Base-by-base conservation (phyloP, 2,113 vertebrate species). In the Galeopterus variegatus region DNA sequence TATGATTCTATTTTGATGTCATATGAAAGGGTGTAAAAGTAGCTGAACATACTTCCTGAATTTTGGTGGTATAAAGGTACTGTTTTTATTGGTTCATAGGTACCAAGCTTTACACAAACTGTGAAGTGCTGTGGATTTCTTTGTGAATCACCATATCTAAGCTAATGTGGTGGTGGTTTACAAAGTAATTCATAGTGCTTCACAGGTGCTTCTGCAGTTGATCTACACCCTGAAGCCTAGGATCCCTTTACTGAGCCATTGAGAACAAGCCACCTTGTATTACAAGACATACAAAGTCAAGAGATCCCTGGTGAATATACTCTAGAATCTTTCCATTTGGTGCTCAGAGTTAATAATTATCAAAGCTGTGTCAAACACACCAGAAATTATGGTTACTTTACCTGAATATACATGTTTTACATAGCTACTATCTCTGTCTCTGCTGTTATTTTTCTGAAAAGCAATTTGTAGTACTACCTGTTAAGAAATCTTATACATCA, bases 141-240 rank as follows among this genome's bases (percentile, higher is more conserved):
- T 97, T 98, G 97, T 98, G 97, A 98, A 97, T 97, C 97, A 98
- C 97, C 95, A 97, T 98, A 97, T 97, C 95, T 97, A 90, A 97
- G 86, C 89, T 97, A 97, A 96, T 93, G 90, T 97, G 96, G 95
- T 98, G 96, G 97, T 97, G 96, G 97, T 97, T 98, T 97, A 94
- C 96, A 97, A 97, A 97, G 97, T 97, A 98, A 98, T 98, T 97
- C 97, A 97, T 96, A 97, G 89, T 97, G 97, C 60, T 90, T 97
- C 93, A 93, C 94, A 96, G 97, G 94, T 95, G 80, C 87, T 97
- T 97, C 97, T 97, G 90, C 97, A 97, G 28, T 96, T 96, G 90
- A 92, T 87, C 97, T 96, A 70, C 96, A 90, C 62, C 69, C 87
- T 1, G 83, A 92, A 95, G 70, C 79, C 92, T 92, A 95, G 58